These are phyloP conservation scores for Tinea pellionella DNA, from an alignment of 2,888 invertebrate genomes.

Conservation along the genomic window DNA sequence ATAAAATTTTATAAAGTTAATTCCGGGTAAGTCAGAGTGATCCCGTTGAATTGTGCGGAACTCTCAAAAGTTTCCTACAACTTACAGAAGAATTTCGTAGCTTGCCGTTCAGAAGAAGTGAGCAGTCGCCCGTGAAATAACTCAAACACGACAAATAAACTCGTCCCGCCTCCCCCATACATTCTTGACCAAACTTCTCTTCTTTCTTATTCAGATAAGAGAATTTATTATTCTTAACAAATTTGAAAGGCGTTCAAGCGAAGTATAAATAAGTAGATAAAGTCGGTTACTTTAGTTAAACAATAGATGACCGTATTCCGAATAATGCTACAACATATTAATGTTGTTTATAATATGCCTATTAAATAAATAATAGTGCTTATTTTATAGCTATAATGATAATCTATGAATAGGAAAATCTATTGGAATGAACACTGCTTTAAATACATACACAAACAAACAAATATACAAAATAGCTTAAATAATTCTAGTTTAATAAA, in stretches of 20 bases:
- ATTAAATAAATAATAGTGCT: too few species aligned
- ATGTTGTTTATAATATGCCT: too few species aligned
- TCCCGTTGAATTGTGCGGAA: slow-evolving; percentile 38
- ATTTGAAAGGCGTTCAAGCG: slow-evolving; percentile 1
- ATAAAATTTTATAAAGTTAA: slow-evolving; percentile 40
- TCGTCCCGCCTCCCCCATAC: slow-evolving; percentile 12
- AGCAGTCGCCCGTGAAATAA: slow-evolving; percentile 45
- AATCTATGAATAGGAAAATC: too few species aligned
- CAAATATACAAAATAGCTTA: too few species aligned
- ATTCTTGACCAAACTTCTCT: slow-evolving; percentile 15
- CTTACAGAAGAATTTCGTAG: slow-evolving; percentile 31
- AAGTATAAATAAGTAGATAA: background rate
- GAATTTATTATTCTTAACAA: slow-evolving; percentile 23
- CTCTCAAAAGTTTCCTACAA: slow-evolving; percentile 35
- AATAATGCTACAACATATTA: too few species aligned
- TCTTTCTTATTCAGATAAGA: slow-evolving; percentile 28
- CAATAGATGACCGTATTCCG: too few species aligned
- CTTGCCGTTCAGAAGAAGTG: slow-evolving; percentile 29
- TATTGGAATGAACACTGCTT: too few species aligned
- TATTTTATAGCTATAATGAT: too few species aligned
- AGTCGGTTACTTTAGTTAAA: background rate
- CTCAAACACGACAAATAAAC: slow-evolving; percentile 28
- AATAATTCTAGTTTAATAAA: too few species aligned
- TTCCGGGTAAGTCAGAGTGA: slow-evolving; percentile 27
- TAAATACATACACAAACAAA: too few species aligned